Base-by-base conservation (phyloP, 2,797 vertebrate species). In the Epinephelus awoara region DNA sequence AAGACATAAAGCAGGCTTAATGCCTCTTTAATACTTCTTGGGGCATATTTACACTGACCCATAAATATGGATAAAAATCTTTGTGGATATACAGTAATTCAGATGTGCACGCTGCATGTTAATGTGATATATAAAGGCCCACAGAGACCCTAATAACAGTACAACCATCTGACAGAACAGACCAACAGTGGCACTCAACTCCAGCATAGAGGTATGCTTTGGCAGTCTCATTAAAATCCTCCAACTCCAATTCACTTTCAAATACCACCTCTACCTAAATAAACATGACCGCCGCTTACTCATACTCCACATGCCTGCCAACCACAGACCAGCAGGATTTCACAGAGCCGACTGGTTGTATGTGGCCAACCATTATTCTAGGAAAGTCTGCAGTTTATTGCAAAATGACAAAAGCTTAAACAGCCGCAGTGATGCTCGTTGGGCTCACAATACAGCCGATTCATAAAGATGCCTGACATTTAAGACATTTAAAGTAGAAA, bases 181-280 rank as follows among this genome's bases (percentile, higher is more conserved):
- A 84, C 62, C 66, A 73, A 68, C 56, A 18, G 77, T 72, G 81
- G 67, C 65, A 64, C 65, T 79, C 83, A 47, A 49, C 72, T 68
- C 82, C 66, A 73, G 49, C n/a, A 0, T 74, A 6, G 21, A 79
- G 57, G 62, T 61, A 47, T 38, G 71, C 46, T 65, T 56, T 34
- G 72, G 70, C 80, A 77, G 75, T 70, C 82, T 91, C 85, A 88
- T 92, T 85, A 89, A 89, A 89, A 84, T 65, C 75, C 56, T 83
- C 79, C 42, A 72, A 80, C 72, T 86, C 67, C 76, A 77, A 89
- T 89, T 91, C 78, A 66, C 75, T 86, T 83, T 79, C 82, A 75
- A 85, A 90, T 72, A 81, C 74, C 75, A 86, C 78, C 79, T 79
- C 73, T 71, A 82, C 80, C 81, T 80, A 85, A 85, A 89, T 82